Evolutionary conservation across 2,113 vertebrate species (phyloP).

Genomic region (Neolamprologus devosi): DNA sequence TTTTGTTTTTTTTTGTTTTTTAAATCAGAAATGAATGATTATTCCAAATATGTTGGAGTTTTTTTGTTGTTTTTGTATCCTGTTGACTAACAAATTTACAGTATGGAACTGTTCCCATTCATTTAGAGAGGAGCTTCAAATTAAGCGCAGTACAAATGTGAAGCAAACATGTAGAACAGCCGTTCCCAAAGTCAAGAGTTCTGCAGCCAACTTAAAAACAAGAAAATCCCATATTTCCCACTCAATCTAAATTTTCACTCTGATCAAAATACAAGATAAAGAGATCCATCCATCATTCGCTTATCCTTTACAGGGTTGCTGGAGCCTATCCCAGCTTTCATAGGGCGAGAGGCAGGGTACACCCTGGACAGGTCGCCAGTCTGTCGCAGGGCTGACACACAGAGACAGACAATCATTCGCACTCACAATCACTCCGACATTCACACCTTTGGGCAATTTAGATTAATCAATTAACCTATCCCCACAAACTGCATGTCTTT

Average conservation of each 20-base stretch:
- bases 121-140: background rate
- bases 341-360: background rate
- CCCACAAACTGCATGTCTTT: background rate
- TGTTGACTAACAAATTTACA: background rate
- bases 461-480: background rate
- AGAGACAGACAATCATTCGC: rapidly evolving
- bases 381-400: rapidly evolving
- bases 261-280: background rate
- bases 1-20: rapidly evolving
- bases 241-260: background rate
- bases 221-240: background rate
- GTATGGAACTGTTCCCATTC: rapidly evolving
- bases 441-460: background rate
- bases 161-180: background rate
- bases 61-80: background rate
- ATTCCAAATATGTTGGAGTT: background rate
- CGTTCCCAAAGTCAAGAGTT: background rate
- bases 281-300: background rate
- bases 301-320: background rate
- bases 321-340: background rate
- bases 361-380: rapidly evolving
- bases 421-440: rapidly evolving
- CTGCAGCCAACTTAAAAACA: background rate
- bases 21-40: rapidly evolving
- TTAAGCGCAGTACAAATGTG: rapidly evolving